phyloP scores from a whole-genome alignment of 2,113 vertebrate genomes.

The Osmerus mordax region DNA sequence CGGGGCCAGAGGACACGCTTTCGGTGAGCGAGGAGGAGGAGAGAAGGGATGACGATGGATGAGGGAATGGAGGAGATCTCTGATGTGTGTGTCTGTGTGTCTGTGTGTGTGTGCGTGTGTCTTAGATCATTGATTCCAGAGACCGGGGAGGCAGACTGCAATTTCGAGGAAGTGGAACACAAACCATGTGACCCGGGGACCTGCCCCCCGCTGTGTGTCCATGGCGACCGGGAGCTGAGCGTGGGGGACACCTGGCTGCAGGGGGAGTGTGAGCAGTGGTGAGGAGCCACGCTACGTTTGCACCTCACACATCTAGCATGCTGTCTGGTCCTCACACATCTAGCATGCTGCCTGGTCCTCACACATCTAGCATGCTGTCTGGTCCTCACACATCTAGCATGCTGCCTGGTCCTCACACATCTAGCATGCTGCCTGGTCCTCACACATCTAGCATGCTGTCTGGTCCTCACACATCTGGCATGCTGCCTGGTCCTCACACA shows the following conservation, averaged over 20 bases:
- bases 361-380: no score
- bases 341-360: no score
- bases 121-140: conserved; percentile 72
- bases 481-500: no score
- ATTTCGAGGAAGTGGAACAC: conserved; percentile 76
- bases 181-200: conserved; percentile 70
- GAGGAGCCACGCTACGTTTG: conserved; percentile 33
- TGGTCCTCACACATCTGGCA: not conserved
- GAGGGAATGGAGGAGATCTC: not conserved
- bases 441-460: no score
- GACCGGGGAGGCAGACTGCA: conserved; percentile 64
- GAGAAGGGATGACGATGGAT: not conserved
- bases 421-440: no score
- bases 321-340: no score
- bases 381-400: not conserved
- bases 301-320: no score
- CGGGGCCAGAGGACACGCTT: conserved; percentile 74
- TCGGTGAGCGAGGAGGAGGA: conserved; percentile 60
- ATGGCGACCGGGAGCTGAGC: conserved; percentile 49
- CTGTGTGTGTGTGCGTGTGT: not conserved
- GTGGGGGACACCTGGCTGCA: conserved; percentile 83
- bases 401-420: not conserved
- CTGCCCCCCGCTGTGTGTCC: conserved; percentile 80
- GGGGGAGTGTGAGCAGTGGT: conserved; percentile 85
- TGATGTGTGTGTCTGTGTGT: not conserved